Evolutionary conservation across 2,797 vertebrate species (phyloP).

Genomic region (Cossypha niveicapilla): DNA sequence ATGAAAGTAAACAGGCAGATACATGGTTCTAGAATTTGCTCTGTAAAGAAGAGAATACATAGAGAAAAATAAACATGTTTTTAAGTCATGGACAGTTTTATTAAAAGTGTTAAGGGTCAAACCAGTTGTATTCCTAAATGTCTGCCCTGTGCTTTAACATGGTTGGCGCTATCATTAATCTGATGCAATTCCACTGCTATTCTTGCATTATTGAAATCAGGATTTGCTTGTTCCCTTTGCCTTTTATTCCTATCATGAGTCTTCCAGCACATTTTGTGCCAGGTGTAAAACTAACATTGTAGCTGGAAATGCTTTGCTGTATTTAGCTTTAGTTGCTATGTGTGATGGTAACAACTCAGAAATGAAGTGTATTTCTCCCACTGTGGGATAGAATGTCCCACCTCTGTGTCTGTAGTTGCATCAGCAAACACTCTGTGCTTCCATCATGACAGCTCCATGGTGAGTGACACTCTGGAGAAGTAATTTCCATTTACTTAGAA

Average conservation of each 20-base stretch:
- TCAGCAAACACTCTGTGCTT: fast-evolving
- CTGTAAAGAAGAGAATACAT: background rate
- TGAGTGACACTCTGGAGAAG: background rate
- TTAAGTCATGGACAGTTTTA: background rate
- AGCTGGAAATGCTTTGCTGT: background rate
- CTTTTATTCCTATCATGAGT: background rate
- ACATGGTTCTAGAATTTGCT: background rate
- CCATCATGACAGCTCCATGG: fast-evolving
- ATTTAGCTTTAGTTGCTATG: background rate
- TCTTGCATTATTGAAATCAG: background rate
- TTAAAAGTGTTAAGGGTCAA: background rate
- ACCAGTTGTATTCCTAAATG: fast-evolving
- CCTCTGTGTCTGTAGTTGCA: background rate
- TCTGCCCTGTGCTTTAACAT: fast-evolving
- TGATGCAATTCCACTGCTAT: background rate
- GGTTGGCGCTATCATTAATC: fast-evolving
- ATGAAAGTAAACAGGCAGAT: background rate
- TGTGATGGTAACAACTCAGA: background rate
- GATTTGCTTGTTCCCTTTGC: background rate
- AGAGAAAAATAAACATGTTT: background rate
- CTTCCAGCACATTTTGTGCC: background rate
- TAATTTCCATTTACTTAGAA: background rate
- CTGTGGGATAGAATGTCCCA: fast-evolving
- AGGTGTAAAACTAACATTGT: background rate
- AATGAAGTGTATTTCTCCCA: background rate